Base-by-base conservation (phyloP, 2,797 vertebrate species). In the Thalassophryne amazonica region DNA sequence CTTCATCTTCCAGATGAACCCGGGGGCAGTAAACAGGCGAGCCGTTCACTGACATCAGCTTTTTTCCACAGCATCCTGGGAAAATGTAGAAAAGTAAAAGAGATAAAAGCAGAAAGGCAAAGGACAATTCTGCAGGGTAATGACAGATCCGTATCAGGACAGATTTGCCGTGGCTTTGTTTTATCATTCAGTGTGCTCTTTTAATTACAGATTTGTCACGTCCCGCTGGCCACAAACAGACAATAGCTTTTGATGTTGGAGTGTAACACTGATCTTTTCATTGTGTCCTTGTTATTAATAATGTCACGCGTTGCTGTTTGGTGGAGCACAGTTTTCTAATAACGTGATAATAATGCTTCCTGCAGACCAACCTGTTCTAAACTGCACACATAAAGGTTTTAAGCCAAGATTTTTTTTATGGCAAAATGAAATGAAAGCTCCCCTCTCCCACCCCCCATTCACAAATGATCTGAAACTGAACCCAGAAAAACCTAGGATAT, bases 201-300 rank as follows among this genome's bases (percentile, higher is more conserved):
- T 88, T 88, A 89, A 90, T 90, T 87, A 86, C 66, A 10, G 83
- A 83, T 87, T 86, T 78, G 84, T 85, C 74, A 74, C 71, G 68
- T 76, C 82, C 83, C 57, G 16, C 55, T 68, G 60, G 81, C 72
- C 63, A 61, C 62, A 85, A 80, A 79, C 72, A 80, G 54, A 86
- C 81, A 82, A 88, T 78, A 52, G 74, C 72, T 73, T 85, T 83
- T 82, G 76, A 87, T 83, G 70, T 77, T 67, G 43, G 61, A 61
- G 53, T 61, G 14, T 47, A 72, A 66, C 43, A 12, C 18, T 9
- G 36, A 56, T 73, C 53, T 78, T 76, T 72, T 77, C 46, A 77
- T 83, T 76, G 72, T 55, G 68, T 43, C 55, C 68, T 29, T 57
- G 56, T 76, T 86, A 87, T 80, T 73, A 71, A 50, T 38, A 33